Evolutionary conservation across 2,888 invertebrate species (phyloP).

Genomic region (Clepsis dumicolana): DNA sequence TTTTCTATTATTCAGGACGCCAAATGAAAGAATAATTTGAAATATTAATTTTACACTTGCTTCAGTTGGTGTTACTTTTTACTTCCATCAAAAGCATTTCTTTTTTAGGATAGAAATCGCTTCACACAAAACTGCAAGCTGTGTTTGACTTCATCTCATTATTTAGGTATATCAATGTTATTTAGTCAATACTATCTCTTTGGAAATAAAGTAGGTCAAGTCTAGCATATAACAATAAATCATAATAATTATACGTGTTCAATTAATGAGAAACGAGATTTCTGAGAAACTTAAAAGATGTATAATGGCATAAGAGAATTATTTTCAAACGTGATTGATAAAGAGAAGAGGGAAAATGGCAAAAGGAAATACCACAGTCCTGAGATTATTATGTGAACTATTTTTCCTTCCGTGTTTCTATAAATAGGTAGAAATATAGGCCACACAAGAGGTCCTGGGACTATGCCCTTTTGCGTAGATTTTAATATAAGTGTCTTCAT

Average conservation of each 20-base stretch:
- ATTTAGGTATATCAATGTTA: conserved; percentile 7
- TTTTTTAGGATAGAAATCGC: neutral
- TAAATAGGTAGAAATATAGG: neutral
- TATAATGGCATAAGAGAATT: conserved; percentile 12
- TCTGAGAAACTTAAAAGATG: conserved; percentile 16
- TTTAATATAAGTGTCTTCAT: too few relatives aligned
- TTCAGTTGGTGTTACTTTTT: neutral
- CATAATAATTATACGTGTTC: conserved; percentile 14
- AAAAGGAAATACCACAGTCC: neutral
- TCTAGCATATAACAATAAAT: conserved; percentile 23
- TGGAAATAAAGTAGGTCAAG: conserved; percentile 9
- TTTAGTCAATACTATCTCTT: neutral
- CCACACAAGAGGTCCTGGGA: too few relatives aligned
- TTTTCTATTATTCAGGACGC: conserved; percentile 18
- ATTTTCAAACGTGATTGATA: conserved; percentile 24
- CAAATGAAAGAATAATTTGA: conserved; percentile 13
- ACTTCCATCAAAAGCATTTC: neutral
- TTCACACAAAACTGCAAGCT: too few relatives aligned
- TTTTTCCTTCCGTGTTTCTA: neutral
- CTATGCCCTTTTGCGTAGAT: too few relatives aligned
- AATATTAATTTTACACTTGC: conserved; percentile 13
- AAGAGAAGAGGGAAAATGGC: conserved; percentile 1
- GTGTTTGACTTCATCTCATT: neutral
- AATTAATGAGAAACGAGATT: conserved; percentile 22
- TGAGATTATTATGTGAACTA: neutral